A percentile compares a stretch with the other conserved stretches of the same genome.
Evolutionary conservation across 2,888 invertebrate genomes (phyloP).

Genomic region (Seira musarum): DNA sequence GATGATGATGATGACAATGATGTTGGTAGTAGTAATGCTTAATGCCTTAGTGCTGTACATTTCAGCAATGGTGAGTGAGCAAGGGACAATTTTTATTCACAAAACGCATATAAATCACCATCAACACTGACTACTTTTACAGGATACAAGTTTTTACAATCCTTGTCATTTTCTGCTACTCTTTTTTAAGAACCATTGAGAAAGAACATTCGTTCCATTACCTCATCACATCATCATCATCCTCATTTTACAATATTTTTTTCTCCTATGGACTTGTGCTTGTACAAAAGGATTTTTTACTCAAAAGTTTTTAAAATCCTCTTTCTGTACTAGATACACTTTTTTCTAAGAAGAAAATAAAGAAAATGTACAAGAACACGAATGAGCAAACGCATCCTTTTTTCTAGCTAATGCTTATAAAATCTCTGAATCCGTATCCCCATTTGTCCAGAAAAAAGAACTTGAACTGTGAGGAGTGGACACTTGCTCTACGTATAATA

Average conservation of each 20-base stretch:
- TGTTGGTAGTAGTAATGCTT: too few relatives aligned
- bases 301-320: too few relatives aligned
- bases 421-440: too few relatives aligned
- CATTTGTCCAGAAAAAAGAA: too few relatives aligned
- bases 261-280: too few relatives aligned
- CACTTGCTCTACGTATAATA: not conserved
- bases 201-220: conserved; percentile 44
- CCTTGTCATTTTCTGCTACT: not conserved
- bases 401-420: too few relatives aligned
- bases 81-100: conserved; percentile 49
- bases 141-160: not conserved
- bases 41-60: too few relatives aligned
- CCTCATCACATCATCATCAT: conserved; percentile 33
- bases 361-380: not conserved
- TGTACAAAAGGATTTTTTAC: too few relatives aligned
- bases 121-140: conserved; percentile 39
- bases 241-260: not conserved
- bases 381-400: not conserved
- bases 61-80: not conserved
- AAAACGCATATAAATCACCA: conserved; percentile 54
- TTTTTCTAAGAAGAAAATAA: not conserved
- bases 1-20: not conserved
- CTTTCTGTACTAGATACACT: too few relatives aligned
- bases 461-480: too few relatives aligned
- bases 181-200: not conserved